Base-by-base conservation (phyloP, 1,140 invertebrate genomes). In the Drosophila grimshawi region DNA sequence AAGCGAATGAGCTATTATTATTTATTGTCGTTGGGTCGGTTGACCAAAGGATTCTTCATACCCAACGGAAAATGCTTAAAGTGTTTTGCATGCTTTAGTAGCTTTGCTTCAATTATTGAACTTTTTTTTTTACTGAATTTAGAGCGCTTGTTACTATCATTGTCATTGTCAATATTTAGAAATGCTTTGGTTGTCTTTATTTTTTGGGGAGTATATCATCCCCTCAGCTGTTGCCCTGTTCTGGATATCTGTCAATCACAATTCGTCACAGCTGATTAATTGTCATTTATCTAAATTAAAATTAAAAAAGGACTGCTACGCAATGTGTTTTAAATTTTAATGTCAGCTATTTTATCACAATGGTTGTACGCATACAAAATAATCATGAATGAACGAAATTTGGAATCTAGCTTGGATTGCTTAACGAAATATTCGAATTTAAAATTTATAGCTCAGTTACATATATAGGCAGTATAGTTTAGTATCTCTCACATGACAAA, bases 1-100 rank as follows among this genome's bases (percentile, higher is more conserved):
- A 49, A 29, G 55, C 33, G 67, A 77, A 81, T 77, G 43, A 69
- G 61, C 74, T 64, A 81, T 81, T 81, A 81, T 81, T 81, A 81
- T 81, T 81, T 81, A 81, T 81, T 62, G 29, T 27, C 41, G 46
- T 61, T 48, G 8, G 53, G 32, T 27, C 49, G 69, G 51, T 72
- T 62, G 78, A 33, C 70, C 63, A 33, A 65, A 57, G 59, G 61
- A 56, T 60, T 57, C n/a, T 43, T 60, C 33, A 61, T 19, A 19
- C 19, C 19, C 1, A 19, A 19, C 19, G 46, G 64, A 49, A 71
- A 49, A 56, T 78, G 73, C 39, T 80, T 74, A 67, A 79, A 75
- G 65, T 51, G 60, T 45, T 62, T 77, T 48, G 5, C 57, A 59
- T 52, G 41, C 64, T 59, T 71, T 35, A 65, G 52, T 41, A 52